phyloP scores from a whole-genome alignment of 2,113 vertebrate genomes.

The Sclerurus mexicanus region DNA sequence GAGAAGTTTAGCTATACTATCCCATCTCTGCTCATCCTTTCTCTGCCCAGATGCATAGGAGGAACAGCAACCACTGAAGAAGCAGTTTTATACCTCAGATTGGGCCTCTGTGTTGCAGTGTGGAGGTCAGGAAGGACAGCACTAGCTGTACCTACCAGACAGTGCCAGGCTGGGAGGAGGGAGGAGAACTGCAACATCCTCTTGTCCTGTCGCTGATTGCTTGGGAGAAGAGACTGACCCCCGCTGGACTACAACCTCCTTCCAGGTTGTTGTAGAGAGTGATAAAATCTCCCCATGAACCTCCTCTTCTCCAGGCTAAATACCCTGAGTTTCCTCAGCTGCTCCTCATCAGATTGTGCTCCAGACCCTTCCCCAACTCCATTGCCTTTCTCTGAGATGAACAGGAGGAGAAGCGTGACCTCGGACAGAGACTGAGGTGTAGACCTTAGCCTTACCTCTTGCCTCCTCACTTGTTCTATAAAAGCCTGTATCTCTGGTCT shows the following conservation, averaged over 20 bases:
- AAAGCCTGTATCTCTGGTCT: not conserved
- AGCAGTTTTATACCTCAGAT: not conserved
- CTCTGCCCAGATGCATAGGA: not conserved
- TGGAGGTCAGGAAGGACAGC: not conserved
- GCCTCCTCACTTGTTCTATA: not conserved
- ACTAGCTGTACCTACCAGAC: not conserved
- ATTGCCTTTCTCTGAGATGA: not conserved
- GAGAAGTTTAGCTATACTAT: not conserved
- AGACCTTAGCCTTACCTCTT: not conserved
- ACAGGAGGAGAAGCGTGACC: not conserved
- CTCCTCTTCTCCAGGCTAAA: not conserved
- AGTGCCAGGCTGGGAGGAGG: not conserved
- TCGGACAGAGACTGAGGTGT: not conserved
- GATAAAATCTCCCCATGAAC: not conserved
- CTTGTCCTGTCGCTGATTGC: not conserved
- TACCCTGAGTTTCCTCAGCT: not conserved
- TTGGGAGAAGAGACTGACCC: not conserved
- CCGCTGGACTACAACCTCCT: too few relatives aligned
- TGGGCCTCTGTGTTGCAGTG: not conserved
- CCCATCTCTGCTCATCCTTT: not conserved
- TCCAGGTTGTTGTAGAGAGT: not conserved
- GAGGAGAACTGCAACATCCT: not conserved
- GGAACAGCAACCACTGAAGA: not conserved
- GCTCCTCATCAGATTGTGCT: rapidly evolving
- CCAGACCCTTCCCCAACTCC: not conserved